Percentiles rank a stretch among this genome's conserved stretches.
Evolutionary conservation across 2,888 invertebrate genomes (phyloP).

Genomic region (Amiota minor): DNA sequence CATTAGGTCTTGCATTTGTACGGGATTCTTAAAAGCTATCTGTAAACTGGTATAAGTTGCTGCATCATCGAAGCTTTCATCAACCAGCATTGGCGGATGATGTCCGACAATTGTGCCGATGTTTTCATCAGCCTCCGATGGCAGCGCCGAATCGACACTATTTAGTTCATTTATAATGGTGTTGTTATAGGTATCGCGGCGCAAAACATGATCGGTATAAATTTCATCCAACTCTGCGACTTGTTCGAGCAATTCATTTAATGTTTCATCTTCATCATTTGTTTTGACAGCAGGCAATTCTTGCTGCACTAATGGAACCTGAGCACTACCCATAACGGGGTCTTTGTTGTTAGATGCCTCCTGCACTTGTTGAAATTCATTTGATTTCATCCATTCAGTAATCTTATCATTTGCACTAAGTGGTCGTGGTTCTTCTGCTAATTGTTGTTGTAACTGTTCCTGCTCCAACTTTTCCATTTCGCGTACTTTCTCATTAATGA

Average conservation of each 20-base stretch:
- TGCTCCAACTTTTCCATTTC: slow-evolving; percentile 67
- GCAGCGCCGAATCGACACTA: slow-evolving; percentile 56
- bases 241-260: slow-evolving; percentile 83
- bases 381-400: slow-evolving; percentile 72
- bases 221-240: slow-evolving; percentile 88
- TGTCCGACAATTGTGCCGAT: slow-evolving; percentile 32
- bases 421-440: slow-evolving; percentile 46
- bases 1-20: slow-evolving; percentile 78
- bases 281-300: background rate
- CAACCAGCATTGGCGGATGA: slow-evolving; percentile 74
- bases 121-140: slow-evolving; percentile 45
- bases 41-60: slow-evolving; percentile 89
- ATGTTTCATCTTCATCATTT: slow-evolving; percentile 76
- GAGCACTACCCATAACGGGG: slow-evolving; percentile 12
- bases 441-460: slow-evolving; percentile 41
- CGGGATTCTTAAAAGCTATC: slow-evolving; percentile 88
- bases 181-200: slow-evolving; percentile 75
- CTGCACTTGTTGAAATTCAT: slow-evolving; percentile 60
- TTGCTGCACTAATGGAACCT: slow-evolving; percentile 25
- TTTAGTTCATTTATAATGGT: slow-evolving; percentile 67
- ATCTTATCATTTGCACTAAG: slow-evolving; percentile 69
- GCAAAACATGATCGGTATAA: slow-evolving; percentile 82
- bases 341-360: slow-evolving; percentile 40
- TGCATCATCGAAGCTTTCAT: slow-evolving; percentile 82
- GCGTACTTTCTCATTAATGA: slow-evolving; percentile 72